A percentile compares a stretch with the other conserved stretches of the same genome.
Evolutionary conservation across 2,888 invertebrate species (phyloP).

Genomic region (Euclidia mi): DNA sequence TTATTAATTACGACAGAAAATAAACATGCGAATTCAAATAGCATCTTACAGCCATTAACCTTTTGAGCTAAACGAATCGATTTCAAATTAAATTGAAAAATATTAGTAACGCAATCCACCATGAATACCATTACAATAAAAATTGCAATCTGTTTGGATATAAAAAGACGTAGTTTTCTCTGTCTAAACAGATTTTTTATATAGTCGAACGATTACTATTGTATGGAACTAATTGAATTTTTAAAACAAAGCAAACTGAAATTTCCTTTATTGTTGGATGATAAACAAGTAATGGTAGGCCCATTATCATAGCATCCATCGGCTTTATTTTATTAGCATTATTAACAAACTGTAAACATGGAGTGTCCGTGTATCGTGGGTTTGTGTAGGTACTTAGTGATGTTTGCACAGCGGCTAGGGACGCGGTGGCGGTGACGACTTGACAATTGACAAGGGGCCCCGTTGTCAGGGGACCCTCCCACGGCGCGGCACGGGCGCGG

Average conservation of each 20-base stretch:
- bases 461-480: conserved; percentile 58
- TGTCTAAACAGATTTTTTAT: conserved; percentile 23
- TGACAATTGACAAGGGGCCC: conserved; percentile 32
- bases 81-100: conserved; percentile 49
- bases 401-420: conserved; percentile 46
- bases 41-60: conserved; percentile 36
- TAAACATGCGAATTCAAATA: conserved; percentile 10
- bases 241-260: conserved; percentile 13
- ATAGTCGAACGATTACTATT: conserved; percentile 12
- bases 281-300: conserved; percentile 21
- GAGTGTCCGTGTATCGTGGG: conserved; percentile 46
- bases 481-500: conserved; percentile 27
- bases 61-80: conserved; percentile 47
- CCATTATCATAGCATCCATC: conserved; percentile 15
- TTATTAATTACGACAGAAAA: conserved; percentile 14
- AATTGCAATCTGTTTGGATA: conserved; percentile 40
- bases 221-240: conserved; percentile 16
- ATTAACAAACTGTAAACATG: conserved; percentile 49
- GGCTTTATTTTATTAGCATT: conserved; percentile 33
- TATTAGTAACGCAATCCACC: conserved; percentile 48
- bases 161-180: conserved; percentile 21
- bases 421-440: conserved; percentile 22
- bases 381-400: conserved; percentile 45
- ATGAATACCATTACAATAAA: conserved; percentile 41
- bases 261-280: conserved; percentile 16